Conservation (phyloP, 2,888 invertebrate species). For the Busseola fusca region DNA sequence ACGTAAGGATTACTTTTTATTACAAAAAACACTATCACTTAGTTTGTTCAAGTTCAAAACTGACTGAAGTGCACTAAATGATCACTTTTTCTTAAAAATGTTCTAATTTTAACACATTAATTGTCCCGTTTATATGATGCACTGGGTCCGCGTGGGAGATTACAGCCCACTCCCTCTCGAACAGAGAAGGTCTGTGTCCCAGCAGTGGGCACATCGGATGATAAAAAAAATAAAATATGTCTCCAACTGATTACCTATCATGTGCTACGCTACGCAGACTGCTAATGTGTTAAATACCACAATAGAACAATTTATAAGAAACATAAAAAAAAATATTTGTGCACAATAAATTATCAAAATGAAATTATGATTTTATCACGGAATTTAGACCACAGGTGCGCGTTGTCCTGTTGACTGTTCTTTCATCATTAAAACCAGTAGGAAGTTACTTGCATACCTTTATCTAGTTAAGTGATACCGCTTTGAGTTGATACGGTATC, state of each 20-base stretch:
- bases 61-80: slow-evolving; percentile 53
- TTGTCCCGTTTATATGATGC: background rate
- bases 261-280: background rate
- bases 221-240: no score
- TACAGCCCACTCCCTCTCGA: background rate
- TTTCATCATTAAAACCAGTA: slow-evolving; percentile 14
- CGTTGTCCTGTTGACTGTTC: slow-evolving; percentile 27
- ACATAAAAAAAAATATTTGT: slow-evolving; percentile 25
- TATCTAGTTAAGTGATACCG: slow-evolving; percentile 12
- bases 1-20: slow-evolving; percentile 76
- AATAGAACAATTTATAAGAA: slow-evolving; percentile 32
- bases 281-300: slow-evolving; percentile 12
- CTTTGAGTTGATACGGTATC: slow-evolving; percentile 15
- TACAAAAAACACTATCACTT: slow-evolving; percentile 64
- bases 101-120: slow-evolving; percentile 29
- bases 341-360: slow-evolving; percentile 38
- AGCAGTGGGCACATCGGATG: background rate
- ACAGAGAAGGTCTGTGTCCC: background rate
- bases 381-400: slow-evolving; percentile 14
- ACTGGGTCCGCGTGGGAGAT: background rate
- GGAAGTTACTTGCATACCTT: slow-evolving; percentile 5
- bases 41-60: slow-evolving; percentile 44
- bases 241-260: background rate
- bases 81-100: slow-evolving; percentile 31
- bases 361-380: slow-evolving; percentile 14